A percentile compares a stretch with the other conserved stretches of the same genome.
These are phyloP conservation scores for Heliconius nattereri DNA, from an alignment of 1,140 invertebrate genomes.

Conservation along the genomic window DNA sequence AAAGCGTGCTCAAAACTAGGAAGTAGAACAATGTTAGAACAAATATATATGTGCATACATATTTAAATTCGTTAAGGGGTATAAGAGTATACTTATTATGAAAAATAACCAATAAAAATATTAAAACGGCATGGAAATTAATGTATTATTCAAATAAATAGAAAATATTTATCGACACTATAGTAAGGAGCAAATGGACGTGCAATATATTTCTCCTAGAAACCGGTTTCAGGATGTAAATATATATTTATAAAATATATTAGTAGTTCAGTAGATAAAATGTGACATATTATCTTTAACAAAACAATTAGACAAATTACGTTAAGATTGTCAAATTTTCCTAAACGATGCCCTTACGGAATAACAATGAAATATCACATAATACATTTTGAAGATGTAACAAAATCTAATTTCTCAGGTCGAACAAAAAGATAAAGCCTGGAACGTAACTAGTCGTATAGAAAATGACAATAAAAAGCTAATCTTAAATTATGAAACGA, in stretches of 20 bases:
- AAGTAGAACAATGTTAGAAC: background rate
- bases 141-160: slow-evolving; percentile 14
- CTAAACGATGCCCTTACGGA: background rate
- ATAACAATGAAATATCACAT: background rate
- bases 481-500: too few relatives aligned
- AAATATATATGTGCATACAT: background rate
- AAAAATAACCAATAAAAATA: background rate
- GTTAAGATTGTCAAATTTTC: background rate
- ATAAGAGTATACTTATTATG: background rate
- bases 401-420: background rate
- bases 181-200: background rate
- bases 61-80: background rate
- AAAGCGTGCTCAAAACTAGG: background rate
- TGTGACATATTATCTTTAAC: background rate
- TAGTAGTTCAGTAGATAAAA: background rate
- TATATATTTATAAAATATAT: background rate
- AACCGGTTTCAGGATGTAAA: too few relatives aligned
- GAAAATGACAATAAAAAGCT: too few relatives aligned
- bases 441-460: too few relatives aligned
- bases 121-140: slow-evolving; percentile 33
- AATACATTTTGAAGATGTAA: background rate
- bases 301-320: background rate
- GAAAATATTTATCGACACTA: background rate
- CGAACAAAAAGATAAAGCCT: background rate
- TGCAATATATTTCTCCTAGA: background rate